Base-by-base conservation (phyloP, 2,113 vertebrate species). In the Verasper variegatus region DNA sequence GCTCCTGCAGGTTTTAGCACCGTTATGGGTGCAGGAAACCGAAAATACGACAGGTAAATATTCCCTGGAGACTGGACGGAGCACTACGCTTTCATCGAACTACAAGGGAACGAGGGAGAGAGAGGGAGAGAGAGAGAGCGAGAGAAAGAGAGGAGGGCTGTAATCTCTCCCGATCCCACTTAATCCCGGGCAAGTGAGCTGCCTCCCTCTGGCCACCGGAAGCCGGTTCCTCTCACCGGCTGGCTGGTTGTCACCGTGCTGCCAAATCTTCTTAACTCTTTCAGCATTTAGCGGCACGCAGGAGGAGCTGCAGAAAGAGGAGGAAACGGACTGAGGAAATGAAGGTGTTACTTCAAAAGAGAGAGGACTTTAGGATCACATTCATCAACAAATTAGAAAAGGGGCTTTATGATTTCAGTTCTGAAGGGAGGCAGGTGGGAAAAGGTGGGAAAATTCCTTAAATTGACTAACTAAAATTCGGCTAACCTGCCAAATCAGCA, bases 151-250 rank as follows among this genome's bases (percentile, higher is more conserved):
- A 37, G 52, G 82, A 83, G 82, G 67, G 66, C 74, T 70, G 86
- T 95, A 95, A 95, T 95, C 94, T 90, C 81, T 74, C 84, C 82
- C 85, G 78, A 94, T 94, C 93, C 93, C 85, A 82, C 79, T 90
- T 94, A 95, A 95, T 94, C 94, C 93, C 35, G 24, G 58, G 78
- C 89, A 85, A 89, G 84, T 82, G 88, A 93, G 86, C 82, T 23
- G 73, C 81, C 84, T 83, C 82, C 85, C 79, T 83, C 83, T 77
- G 80, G 63, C 71, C 85, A 75, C 84, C 67, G 67, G 81, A 89
- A 82, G 82, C 74, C 69, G 15, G 77, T 67, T 85, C 80, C 86
- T 76, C 77, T 86, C 84, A 78, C 88, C 74, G 73, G 71, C 77
- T 85, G 84, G 72, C 80, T 78, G 70, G 35, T 37, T 78, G 61